Evolutionary conservation across 2,888 invertebrate species (phyloP), one percentile per base, ranked within the genome.

Genomic region (Tipula confusa): DNA sequence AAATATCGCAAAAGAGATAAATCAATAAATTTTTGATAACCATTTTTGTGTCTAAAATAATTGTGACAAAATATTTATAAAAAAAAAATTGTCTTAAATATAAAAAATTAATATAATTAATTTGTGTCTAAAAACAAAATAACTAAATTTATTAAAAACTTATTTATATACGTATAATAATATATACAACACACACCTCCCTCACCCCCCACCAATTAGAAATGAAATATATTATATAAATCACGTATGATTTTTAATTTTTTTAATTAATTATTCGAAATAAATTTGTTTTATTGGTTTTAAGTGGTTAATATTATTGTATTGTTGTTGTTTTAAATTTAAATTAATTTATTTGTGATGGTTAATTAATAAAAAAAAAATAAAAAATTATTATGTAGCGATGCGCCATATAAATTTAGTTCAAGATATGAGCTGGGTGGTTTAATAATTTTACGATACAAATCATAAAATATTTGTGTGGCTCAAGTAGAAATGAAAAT

Each of bases 261-360:
- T 64, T 24, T 64, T 64, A n/a, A 24, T 64, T n/a, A n/a, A n/a
- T n/a, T n/a, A n/a, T 64, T 24, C 24, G 24, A 24, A 9, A 64
- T 9, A 11, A 24, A 64, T 64, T 43, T 43, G 43, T 43, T 43
- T 43, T 43, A 9, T 64, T 24, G 24, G 64, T 64, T 64, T 64
- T 64, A 64, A 24, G 64, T 24, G 64, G 64, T 24, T 33, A 33
- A 33, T 33, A 33, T 33, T 33, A 33, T 33, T 43, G 2, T 24
- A 24, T 64, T 15, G 5, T 15, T 15, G 7, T 43, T 43, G 15
- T 43, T n/a, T 43, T 43, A 43, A n/a, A n/a, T n/a, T 43, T 43
- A 43, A 64, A 24, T 64, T 64, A 24, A 64, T 64, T 64, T 64
- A 64, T 64, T 64, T 64, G 64, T 64, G 64, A 64, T 64, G 64